These are phyloP conservation scores for Lytechinus pictus DNA, from an alignment of 35 echinoderm and acorn worm species.

Conservation along the genomic window DNA sequence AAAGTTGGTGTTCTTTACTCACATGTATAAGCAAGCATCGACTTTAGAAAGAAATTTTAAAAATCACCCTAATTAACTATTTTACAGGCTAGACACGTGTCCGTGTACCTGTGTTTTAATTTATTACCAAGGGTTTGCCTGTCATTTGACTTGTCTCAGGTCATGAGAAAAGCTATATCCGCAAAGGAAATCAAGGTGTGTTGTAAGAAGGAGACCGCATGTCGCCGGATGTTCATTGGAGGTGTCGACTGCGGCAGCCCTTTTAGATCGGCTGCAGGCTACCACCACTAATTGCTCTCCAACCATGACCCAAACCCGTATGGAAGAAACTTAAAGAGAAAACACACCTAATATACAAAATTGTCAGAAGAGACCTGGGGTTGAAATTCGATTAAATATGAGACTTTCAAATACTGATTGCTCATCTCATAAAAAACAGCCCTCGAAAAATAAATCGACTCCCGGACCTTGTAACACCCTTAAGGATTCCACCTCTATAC, in stretches of 20 bases:
- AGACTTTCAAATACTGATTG: no score
- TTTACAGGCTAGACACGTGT: not conserved
- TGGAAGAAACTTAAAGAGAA: not conserved
- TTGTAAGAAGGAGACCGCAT: not conserved
- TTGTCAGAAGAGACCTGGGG: not conserved
- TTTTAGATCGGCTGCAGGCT: constrained; percentile 3
- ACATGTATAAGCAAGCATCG: not conserved
- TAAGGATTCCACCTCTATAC: no score
- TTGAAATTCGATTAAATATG: no score
- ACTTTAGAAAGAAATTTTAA: not conserved
- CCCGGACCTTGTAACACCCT: no score
- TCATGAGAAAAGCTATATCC: not conserved
- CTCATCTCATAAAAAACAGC: no score
- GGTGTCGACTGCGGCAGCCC: not conserved
- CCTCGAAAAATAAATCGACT: no score
- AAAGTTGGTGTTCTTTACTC: no score
- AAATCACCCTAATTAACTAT: no score
- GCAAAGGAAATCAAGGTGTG: not conserved
- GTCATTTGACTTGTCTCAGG: not conserved
- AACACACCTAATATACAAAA: not conserved
- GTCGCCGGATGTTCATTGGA: constrained; percentile 28
- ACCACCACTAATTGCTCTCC: constrained; percentile 39
- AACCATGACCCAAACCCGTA: not conserved
- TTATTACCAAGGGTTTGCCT: not conserved
- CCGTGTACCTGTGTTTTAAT: not conserved